Conservation (phyloP, 2,888 invertebrate species). For the Phengaris arion region DNA sequence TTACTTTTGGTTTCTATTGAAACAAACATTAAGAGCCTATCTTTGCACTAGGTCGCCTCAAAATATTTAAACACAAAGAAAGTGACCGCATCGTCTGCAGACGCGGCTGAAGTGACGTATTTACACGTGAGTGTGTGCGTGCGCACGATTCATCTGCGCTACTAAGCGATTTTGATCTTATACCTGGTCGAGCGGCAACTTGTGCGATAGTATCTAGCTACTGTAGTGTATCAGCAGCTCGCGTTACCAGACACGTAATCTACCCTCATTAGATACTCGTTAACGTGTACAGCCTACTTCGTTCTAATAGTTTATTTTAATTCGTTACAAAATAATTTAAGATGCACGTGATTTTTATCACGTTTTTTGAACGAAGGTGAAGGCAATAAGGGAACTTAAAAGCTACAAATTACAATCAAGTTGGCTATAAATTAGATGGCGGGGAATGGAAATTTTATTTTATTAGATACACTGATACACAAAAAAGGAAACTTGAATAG, state of each 20-base stretch:
- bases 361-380: neutral
- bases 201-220: no score
- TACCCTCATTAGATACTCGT: constrained; percentile 6
- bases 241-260: neutral
- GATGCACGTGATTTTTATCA: constrained; percentile 7
- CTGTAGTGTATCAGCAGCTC: neutral
- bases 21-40: no score
- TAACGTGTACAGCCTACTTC: neutral
- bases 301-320: neutral
- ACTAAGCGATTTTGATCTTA: no score
- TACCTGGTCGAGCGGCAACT: no score
- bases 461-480: neutral
- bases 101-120: no score
- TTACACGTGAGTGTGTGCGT: no score
- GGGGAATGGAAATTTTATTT: no score
- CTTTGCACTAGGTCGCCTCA: no score
- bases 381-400: neutral
- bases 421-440: neutral
- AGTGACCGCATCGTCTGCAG: no score
- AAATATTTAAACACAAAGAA: no score
- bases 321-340: neutral
- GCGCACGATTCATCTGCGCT: no score
- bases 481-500: neutral
- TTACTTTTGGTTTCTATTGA: no score
- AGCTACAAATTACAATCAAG: neutral